A percentile compares a stretch with the other conserved stretches of the same genome.
These are phyloP conservation scores for Teleopsis dalmanni DNA, from an alignment of 1,140 invertebrate genomes.

Conservation along the genomic window DNA sequence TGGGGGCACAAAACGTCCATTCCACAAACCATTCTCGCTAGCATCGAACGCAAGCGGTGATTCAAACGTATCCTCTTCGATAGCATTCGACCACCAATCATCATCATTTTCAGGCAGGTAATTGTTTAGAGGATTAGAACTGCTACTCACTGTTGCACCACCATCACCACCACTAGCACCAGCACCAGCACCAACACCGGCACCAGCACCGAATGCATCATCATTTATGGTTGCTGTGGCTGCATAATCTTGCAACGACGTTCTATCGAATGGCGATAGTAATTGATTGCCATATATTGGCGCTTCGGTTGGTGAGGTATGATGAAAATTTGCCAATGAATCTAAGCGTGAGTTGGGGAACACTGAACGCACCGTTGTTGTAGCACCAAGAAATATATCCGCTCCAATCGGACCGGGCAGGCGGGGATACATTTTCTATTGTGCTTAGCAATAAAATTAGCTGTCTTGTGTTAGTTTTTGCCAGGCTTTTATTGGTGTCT, in stretches of 20 bases:
- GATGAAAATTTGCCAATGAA: conserved; percentile 19
- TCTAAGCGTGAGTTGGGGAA: conserved; percentile 39
- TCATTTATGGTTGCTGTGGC: conserved; percentile 8
- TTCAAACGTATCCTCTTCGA: conserved; percentile 43
- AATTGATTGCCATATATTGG: conserved; percentile 21
- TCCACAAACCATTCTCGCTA: conserved; percentile 57
- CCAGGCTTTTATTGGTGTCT: no score
- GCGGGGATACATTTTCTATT: conserved; percentile 32
- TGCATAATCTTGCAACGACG: conserved; percentile 3
- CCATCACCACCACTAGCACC: not conserved
- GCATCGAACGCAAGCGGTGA: conserved; percentile 52
- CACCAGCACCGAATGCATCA: not conserved
- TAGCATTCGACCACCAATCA: conserved; percentile 43
- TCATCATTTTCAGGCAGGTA: conserved; percentile 27
- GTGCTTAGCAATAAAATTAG: not conserved
- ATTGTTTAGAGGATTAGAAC: conserved; percentile 20
- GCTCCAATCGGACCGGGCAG: conserved; percentile 22
- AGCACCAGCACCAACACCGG: not conserved
- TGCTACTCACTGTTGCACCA: not conserved
- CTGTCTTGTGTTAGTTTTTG: conserved; percentile 6
- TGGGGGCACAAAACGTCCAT: conserved; percentile 59
- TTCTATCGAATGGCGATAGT: conserved; percentile 17
- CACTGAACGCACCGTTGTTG: conserved; percentile 33
- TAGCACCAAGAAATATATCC: conserved; percentile 34
- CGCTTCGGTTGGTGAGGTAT: conserved; percentile 1